Conservation (phyloP, 1,140 invertebrate species). For the Telenomus remus region DNA sequence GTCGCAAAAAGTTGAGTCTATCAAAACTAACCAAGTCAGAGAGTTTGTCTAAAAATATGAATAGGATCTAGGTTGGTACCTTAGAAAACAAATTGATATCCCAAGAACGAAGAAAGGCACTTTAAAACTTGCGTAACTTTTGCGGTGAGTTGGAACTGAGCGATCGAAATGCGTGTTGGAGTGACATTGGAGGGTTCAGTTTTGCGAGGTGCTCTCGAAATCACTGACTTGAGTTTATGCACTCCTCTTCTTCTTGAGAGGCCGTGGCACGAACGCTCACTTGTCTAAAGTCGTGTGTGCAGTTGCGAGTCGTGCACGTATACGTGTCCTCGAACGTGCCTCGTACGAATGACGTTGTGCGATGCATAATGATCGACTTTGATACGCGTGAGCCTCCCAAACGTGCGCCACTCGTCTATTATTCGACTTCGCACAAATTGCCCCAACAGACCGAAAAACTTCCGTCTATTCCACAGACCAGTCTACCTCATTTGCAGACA, state of each 20-base stretch:
- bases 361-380: constrained; percentile 52
- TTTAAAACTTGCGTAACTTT: background rate
- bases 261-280: constrained; percentile 15
- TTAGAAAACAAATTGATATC: too few species aligned
- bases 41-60: too few species aligned
- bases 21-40: too few species aligned
- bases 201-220: constrained; percentile 46
- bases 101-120: background rate
- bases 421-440: constrained; percentile 42
- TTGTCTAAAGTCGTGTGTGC: constrained; percentile 17
- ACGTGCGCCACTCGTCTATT: constrained; percentile 44
- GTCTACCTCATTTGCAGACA: too few species aligned
- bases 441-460: constrained; percentile 4
- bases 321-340: constrained; percentile 49
- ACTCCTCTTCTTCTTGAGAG: constrained; percentile 52
- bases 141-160: constrained; percentile 20
- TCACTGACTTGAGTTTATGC: constrained; percentile 53
- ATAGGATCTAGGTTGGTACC: too few species aligned
- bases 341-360: constrained; percentile 42
- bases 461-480: too few species aligned
- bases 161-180: constrained; percentile 11
- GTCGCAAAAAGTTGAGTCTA: background rate
- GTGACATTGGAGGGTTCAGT: constrained; percentile 8
- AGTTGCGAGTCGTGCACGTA: constrained; percentile 40
- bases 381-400: constrained; percentile 45